phyloP scores from a whole-genome alignment of 1,140 invertebrate genomes.

The Proctacanthus coquilletti region DNA sequence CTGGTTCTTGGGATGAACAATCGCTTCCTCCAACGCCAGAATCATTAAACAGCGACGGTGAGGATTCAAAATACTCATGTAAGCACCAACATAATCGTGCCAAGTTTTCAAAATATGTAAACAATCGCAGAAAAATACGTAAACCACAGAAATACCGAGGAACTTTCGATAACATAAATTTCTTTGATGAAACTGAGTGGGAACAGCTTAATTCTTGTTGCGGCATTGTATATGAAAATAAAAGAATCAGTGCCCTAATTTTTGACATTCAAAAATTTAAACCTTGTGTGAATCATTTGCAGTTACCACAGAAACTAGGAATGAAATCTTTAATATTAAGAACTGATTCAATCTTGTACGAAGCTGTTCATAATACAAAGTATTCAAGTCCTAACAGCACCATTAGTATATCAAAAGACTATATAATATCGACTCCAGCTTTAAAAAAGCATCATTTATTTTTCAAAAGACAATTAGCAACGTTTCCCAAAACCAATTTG shows the following conservation, averaged over 20 bases:
- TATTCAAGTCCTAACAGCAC: too few relatives aligned
- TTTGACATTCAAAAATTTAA: conserved; percentile 20
- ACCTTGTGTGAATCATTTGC: conserved; percentile 13
- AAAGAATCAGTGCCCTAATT: conserved; percentile 14
- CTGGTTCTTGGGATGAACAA: conserved; percentile 10
- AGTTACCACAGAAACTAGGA: too few relatives aligned
- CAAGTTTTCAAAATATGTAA: conserved; percentile 7
- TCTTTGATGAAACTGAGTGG: conserved; percentile 21
- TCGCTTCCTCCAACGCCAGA: conserved; percentile 9
- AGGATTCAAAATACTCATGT: conserved; percentile 14
- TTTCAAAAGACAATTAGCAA: conserved; percentile 19
- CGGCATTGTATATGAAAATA: conserved; percentile 21
- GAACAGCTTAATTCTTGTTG: conserved; percentile 20
- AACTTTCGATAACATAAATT: conserved; percentile 16
- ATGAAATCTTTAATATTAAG: too few relatives aligned
- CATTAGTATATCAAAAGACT: too few relatives aligned
- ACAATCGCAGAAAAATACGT: conserved; percentile 11
- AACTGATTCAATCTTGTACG: too few relatives aligned
- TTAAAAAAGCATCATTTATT: conserved; percentile 28
- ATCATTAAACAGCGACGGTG: conserved; percentile 20
- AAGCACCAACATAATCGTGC: too few relatives aligned
- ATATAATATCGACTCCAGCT: conserved; percentile 18
- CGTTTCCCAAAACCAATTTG: conserved; percentile 1
- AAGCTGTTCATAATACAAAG: too few relatives aligned
- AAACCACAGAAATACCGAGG: too few relatives aligned